Conservation (phyloP, 1,140 invertebrate genomes). For the Samia ricini region DNA sequence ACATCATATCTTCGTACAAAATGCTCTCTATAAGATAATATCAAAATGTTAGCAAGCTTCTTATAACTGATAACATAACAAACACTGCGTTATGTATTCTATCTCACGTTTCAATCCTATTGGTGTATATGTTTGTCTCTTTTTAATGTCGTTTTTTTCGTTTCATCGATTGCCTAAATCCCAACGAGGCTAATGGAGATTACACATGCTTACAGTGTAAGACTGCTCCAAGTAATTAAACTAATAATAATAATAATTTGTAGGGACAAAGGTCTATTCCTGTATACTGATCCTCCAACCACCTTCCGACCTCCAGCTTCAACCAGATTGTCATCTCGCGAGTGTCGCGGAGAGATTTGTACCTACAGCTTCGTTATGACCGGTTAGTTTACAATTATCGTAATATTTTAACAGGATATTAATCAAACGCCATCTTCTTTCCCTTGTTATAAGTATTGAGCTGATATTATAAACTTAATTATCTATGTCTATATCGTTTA, state of each 20-base stretch:
- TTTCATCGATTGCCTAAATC: too few species aligned
- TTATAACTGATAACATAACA: background rate
- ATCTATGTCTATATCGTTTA: too few species aligned
- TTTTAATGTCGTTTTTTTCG: too few species aligned
- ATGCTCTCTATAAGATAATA: too few species aligned
- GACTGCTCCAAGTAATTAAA: background rate
- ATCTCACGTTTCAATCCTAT: background rate
- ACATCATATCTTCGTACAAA: too few species aligned
- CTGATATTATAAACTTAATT: too few species aligned
- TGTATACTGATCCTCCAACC: constrained; percentile 33
- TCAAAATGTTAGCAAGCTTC: too few species aligned
- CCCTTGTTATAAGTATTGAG: too few species aligned
- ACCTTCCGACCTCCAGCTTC: constrained; percentile 21
- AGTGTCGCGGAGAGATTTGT: constrained; percentile 31
- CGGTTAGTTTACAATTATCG: constrained; percentile 26
- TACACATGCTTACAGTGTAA: background rate
- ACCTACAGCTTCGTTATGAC: constrained; percentile 29
- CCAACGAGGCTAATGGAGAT: background rate
- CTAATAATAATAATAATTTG: background rate
- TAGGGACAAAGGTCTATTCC: constrained; percentile 19
- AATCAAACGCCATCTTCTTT: too few species aligned
- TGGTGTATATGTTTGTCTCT: too few species aligned
- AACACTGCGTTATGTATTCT: too few species aligned
- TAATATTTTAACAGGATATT: too few species aligned
- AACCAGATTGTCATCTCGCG: background rate